A percentile compares a stretch with the other conserved stretches of the same genome.
These are phyloP conservation scores for Dinoponera quadriceps DNA, from an alignment of 1,140 invertebrate genomes.

Conservation along the genomic window DNA sequence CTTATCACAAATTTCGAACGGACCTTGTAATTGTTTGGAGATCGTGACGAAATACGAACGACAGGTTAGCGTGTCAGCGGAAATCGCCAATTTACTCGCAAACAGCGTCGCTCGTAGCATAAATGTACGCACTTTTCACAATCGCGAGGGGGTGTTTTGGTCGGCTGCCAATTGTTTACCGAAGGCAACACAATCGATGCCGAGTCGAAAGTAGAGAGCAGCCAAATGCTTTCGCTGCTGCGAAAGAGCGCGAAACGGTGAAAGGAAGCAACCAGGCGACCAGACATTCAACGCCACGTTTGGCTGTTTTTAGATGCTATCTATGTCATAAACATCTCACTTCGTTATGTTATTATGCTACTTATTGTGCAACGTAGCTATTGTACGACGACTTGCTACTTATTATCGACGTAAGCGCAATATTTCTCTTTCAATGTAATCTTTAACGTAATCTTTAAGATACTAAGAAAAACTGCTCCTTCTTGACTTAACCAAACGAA, in stretches of 20 bases:
- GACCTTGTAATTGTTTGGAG: not conserved
- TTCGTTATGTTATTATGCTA: no score
- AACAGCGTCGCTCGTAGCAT: not conserved
- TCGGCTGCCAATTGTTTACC: constrained; percentile 57
- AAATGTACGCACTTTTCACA: not conserved
- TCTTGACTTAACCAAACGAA: no score
- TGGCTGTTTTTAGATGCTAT: no score
- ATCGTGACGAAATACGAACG: not conserved
- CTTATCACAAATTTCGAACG: not conserved
- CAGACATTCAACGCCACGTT: not conserved
- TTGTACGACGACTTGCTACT: no score
- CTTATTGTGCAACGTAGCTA: no score
- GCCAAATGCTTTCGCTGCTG: constrained; percentile 1
- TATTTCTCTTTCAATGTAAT: no score
- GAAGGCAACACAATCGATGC: constrained; percentile 42
- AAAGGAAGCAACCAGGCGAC: not conserved
- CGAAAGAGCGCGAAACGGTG: constrained; percentile 9
- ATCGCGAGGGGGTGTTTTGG: constrained; percentile 38
- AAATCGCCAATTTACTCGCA: constrained; percentile 8
- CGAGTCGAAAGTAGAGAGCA: constrained; percentile 1
- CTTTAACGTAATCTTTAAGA: no score
- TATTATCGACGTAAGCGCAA: no score
- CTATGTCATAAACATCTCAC: no score
- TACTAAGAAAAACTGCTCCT: no score
- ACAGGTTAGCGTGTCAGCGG: no score